Evolutionary conservation across 2,888 invertebrate species (phyloP).

Genomic region (Micoletzkya japonica): DNA sequence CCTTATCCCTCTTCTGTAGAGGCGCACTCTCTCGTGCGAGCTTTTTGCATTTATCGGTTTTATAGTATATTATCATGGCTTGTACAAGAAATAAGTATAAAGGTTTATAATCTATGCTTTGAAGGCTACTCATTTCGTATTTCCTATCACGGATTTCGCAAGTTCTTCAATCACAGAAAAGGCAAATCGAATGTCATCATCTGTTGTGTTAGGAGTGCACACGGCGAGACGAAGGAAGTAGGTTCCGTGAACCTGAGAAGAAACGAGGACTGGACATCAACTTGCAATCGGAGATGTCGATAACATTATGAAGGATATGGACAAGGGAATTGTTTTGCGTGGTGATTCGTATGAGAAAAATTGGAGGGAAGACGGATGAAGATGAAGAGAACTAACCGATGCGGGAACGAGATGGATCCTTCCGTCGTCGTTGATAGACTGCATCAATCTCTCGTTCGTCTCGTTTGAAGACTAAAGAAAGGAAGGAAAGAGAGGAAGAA

Average conservation of each 20-base stretch:
- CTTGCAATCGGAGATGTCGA: too few relatives aligned
- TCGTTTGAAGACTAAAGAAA: conserved; percentile 53
- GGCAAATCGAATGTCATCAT: conserved; percentile 65
- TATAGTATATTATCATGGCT: neutral
- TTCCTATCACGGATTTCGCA: conserved; percentile 7
- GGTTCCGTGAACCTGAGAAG: conserved; percentile 58
- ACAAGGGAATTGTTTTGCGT: neutral
- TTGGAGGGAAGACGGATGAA: neutral
- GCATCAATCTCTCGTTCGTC: conserved; percentile 64
- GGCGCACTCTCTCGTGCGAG: too few relatives aligned
- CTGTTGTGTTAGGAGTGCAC: conserved; percentile 65
- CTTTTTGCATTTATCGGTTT: neutral
- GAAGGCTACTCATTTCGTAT: too few relatives aligned
- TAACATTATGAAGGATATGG: neutral
- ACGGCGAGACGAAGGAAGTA: conserved; percentile 68
- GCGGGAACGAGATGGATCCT: conserved; percentile 68
- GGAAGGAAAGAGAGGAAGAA: neutral
- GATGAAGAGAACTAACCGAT: conserved; percentile 32
- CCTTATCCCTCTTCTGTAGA: conserved; percentile 19
- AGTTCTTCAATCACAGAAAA: conserved; percentile 62
- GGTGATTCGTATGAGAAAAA: neutral
- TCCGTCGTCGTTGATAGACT: conserved; percentile 66
- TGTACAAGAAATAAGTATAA: too few relatives aligned
- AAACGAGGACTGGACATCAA: neutral
- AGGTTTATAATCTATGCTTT: too few relatives aligned